Base-by-base conservation (phyloP, 2,888 invertebrate genomes). In the Drosophila mimica region DNA sequence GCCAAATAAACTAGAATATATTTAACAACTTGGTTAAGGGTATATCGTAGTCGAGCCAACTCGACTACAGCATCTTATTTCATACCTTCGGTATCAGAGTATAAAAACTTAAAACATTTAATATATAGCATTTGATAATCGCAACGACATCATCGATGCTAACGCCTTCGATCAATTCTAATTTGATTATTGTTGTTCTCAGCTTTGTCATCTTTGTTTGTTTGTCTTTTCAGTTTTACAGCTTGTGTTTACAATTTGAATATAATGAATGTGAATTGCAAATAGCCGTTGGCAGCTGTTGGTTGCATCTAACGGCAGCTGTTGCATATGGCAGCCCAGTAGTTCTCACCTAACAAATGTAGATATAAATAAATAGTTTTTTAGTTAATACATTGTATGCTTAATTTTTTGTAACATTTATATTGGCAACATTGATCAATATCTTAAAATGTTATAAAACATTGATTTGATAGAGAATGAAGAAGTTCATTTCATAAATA, bases 241-340 rank as follows among this genome's bases (percentile, higher is more conserved):
- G 61, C 17, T 20, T 48, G n/a, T 74, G 48, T 64, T 77, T 70
- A 61, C 77, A 70, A 75, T 57, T 74, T 25, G 28, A 49, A 28
- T 66, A 52, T 66, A 66, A 77, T 77, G 78, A 78, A 78, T 66
- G 62, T 58, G 74, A 65, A 74, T 34, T 60, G 65, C 53, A 63
- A 70, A 77, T 53, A 74, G 46, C 60, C 53, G 46, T 62, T 51
- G n/a, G 65, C 20, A 38, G 28, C 17, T 31, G 28, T 40, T 20
- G 25, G 28, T 40, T 20, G 25, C 38, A 25, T 3, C 11, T 48
- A 28, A 0, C 13, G 1, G 7, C 25, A 25, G 7, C 8, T 3
- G 25, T 25, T 25, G 25, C 25, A 8, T 36, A 3, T 31, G 59
- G 59, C 46, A 28, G 17, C 2, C 5, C 11, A 67, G 25, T 76